Conservation (phyloP, 2,888 invertebrate genomes). For the Trissoscelio sp. region DNA sequence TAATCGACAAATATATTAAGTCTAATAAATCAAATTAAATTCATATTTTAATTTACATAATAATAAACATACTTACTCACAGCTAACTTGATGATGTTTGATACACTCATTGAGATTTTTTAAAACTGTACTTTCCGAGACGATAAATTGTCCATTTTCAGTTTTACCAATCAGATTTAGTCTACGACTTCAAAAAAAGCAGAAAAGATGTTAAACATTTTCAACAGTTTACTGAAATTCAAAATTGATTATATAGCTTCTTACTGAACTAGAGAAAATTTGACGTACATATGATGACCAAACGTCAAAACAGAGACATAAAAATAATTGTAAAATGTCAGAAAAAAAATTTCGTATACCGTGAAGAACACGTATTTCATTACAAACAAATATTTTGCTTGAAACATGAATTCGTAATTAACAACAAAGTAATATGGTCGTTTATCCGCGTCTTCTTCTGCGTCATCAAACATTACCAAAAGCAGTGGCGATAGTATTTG, state of each 20-base stretch:
- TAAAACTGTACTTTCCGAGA: neutral
- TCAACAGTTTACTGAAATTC: too few species aligned
- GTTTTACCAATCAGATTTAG: conserved; percentile 2
- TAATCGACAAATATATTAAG: neutral
- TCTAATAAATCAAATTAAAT: neutral
- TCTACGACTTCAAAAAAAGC: conserved; percentile 9
- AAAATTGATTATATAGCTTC: too few species aligned
- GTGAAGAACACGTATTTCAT: neutral
- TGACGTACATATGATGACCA: conserved; percentile 11
- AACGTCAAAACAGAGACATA: neutral
- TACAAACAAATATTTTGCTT: neutral
- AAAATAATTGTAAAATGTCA: conserved; percentile 16
- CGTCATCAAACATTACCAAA: conserved; percentile 9
- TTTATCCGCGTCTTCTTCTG: conserved; percentile 4
- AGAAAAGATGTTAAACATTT: neutral
- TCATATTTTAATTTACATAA: too few species aligned
- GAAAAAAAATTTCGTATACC: conserved; percentile 8
- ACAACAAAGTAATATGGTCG: conserved; percentile 10
- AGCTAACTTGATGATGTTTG: conserved; percentile 1
- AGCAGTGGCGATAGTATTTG: neutral
- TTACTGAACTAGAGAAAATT: conserved; percentile 21
- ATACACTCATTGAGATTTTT: neutral
- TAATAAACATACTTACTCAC: conserved; percentile 3
- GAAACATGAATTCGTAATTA: conserved; percentile 8
- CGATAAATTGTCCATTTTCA: neutral